Conservation (phyloP, 2,888 invertebrate genomes). For the Elaeidobius kamerunicus region DNA sequence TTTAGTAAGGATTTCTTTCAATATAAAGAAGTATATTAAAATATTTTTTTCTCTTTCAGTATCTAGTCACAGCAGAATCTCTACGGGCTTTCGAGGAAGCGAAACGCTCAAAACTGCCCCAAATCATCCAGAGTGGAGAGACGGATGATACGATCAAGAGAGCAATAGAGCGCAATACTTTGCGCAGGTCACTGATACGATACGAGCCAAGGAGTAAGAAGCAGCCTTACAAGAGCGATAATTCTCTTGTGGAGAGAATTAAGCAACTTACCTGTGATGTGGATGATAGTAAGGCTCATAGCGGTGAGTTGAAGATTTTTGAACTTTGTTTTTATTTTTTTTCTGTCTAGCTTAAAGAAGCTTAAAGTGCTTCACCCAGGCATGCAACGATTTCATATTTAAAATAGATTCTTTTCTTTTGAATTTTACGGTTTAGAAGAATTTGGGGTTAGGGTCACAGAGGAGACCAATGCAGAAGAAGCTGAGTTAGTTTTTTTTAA, state of each 20-base stretch:
- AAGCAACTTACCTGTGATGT: slow-evolving; percentile 83
- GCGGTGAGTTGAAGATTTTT: slow-evolving; percentile 32
- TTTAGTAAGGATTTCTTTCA: too few relatives aligned
- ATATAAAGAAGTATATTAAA: too few relatives aligned
- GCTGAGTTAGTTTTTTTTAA: too few relatives aligned
- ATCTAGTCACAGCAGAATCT: slow-evolving; percentile 69
- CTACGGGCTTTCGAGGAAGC: slow-evolving; percentile 66
- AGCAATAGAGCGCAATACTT: slow-evolving; percentile 79
- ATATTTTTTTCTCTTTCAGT: slow-evolving; percentile 45
- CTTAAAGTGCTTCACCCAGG: too few relatives aligned
- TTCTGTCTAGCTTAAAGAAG: too few relatives aligned
- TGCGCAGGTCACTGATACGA: slow-evolving; percentile 74
- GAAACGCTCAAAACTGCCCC: slow-evolving; percentile 54
- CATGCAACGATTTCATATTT: too few relatives aligned
- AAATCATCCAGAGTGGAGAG: slow-evolving; percentile 52
- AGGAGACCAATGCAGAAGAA: too few relatives aligned
- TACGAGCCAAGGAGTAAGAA: slow-evolving; percentile 50
- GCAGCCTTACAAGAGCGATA: slow-evolving; percentile 59
- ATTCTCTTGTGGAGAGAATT: slow-evolving; percentile 82
- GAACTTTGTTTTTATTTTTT: too few relatives aligned
- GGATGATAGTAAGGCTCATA: slow-evolving; percentile 55
- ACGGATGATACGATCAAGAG: slow-evolving; percentile 65
- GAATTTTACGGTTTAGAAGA: too few relatives aligned
- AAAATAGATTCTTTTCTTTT: slow-evolving; percentile 22
- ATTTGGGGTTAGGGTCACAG: too few relatives aligned